Evolutionary conservation across 2,797 vertebrate genomes (phyloP).

Genomic region (Darevskia mixta): DNA sequence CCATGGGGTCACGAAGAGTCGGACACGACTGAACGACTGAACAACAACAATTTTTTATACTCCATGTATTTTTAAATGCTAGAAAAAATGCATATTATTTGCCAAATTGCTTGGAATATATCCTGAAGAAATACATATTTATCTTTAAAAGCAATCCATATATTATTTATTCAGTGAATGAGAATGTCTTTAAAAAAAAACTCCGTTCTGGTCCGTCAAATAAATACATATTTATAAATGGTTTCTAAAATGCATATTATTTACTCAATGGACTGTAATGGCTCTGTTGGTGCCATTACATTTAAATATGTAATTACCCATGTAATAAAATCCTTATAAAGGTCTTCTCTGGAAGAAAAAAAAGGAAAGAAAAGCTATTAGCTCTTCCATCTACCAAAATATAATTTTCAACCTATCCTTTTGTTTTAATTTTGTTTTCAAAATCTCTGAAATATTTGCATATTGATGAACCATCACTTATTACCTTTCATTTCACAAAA

Average conservation of each 20-base stretch:
- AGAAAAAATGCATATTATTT: constrained; percentile 69
- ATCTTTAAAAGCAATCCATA: constrained; percentile 73
- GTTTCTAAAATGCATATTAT: constrained; percentile 73
- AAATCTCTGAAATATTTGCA: constrained; percentile 39
- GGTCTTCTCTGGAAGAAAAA: constrained; percentile 55
- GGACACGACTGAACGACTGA: too few relatives aligned
- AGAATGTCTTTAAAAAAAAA: constrained; percentile 71
- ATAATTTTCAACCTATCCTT: constrained; percentile 51
- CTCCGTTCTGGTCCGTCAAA: constrained; percentile 69
- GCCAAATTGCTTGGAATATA: constrained; percentile 62
- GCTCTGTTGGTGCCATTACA: constrained; percentile 62
- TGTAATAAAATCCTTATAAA: constrained; percentile 61
- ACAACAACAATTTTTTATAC: too few relatives aligned
- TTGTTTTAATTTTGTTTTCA: constrained; percentile 61
- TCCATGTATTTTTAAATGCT: constrained; percentile 48
- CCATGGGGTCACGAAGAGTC: too few relatives aligned
- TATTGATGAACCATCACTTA: constrained; percentile 11
- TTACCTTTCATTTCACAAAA: constrained; percentile 44
- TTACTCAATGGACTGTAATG: constrained; percentile 64
- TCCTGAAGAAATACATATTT: constrained; percentile 71
- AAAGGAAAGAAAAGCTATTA: constrained; percentile 45
- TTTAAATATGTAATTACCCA: constrained; percentile 75
- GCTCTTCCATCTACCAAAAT: constrained; percentile 46
- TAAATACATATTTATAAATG: constrained; percentile 77
- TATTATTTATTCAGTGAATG: constrained; percentile 75